Evolutionary conservation across 2,888 invertebrate genomes (phyloP), one percentile per base, ranked within the genome.

Genomic region (Spisula subtruncata): DNA sequence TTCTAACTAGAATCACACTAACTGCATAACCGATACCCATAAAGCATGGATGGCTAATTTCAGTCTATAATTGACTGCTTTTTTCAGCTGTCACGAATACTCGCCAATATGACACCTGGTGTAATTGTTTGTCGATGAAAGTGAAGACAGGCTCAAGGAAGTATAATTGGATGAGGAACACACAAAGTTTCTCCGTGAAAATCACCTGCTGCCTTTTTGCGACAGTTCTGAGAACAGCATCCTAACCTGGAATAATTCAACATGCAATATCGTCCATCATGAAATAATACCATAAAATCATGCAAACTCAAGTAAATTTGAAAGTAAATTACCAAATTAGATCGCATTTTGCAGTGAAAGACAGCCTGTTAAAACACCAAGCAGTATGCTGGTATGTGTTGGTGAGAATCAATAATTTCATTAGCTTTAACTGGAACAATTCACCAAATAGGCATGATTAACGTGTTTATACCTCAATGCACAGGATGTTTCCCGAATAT

Each of bases 51-150:
- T 18, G 75, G 35, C 75, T 75, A 75, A 75, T 75, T 75, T 75
- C 75, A 75, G 75, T 16, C 75, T 14, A 75, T 75, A 75, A 75
- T 75, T 75, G 75, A 75, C 75, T 75, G 75, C 18, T 35, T 75
- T 75, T 75, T 75, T 75, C 75, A 35, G 35, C 75, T 32, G 75
- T 75, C 35, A 75, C 14, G 14, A 0, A 35, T 32, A 75, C 32
- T 75, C 75, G 29, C 18, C 75, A 35, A 75, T 1, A 75, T 75
- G 75, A 75, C 75, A 75, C 75, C 75, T 75, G 75, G 32, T 75
- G 4, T 75, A 75, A 75, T 75, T 75, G 75, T 32, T 35, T 75
- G 75, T 75, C 75, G 32, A 75, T 75, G 32, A 29, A 75, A 35
- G 75, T 75, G 75, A 75, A 16, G 75, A 75, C n/a, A 75, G 29